phyloP scores from a whole-genome alignment of 2,888 invertebrate species.

The Orthonychiurus folsomi region DNA sequence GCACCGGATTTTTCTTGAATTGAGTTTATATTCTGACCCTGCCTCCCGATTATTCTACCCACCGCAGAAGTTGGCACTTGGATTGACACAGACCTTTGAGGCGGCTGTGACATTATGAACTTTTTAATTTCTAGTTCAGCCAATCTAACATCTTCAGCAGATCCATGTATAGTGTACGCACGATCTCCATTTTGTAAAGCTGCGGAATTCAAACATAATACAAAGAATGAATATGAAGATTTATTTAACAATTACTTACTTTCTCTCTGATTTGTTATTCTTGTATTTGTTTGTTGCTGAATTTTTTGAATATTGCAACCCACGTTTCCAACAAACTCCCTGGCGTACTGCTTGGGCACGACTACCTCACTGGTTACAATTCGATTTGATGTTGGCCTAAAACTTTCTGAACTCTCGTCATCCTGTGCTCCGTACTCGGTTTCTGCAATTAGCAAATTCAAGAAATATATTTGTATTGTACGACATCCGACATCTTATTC shows the following conservation, averaged over 20 bases:
- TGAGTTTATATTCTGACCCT: slow-evolving; percentile 61
- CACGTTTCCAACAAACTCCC: slow-evolving; percentile 53
- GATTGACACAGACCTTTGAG: slow-evolving; percentile 49
- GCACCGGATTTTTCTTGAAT: slow-evolving; percentile 66
- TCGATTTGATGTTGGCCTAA: too few species aligned
- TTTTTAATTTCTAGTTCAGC: slow-evolving; percentile 65
- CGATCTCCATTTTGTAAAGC: slow-evolving; percentile 50
- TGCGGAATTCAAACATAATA: slow-evolving; percentile 16
- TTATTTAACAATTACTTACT: too few species aligned
- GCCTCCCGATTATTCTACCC: slow-evolving; percentile 65
- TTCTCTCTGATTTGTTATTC: slow-evolving; percentile 42
- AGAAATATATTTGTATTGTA: too few species aligned
- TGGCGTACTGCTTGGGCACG: slow-evolving; percentile 45
- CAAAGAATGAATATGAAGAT: too few species aligned
- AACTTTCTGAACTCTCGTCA: too few species aligned
- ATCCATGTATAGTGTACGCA: slow-evolving; percentile 63
- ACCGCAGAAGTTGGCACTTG: slow-evolving; percentile 46
- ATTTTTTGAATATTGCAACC: slow-evolving; percentile 68
- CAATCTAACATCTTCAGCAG: slow-evolving; percentile 55
- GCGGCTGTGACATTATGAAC: slow-evolving; percentile 58
- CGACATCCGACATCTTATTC: too few species aligned
- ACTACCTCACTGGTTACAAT: slow-evolving; percentile 19
- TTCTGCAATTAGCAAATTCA: too few species aligned
- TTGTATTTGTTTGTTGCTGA: slow-evolving; percentile 62
- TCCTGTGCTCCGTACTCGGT: too few species aligned